phyloP scores from a whole-genome alignment of 2,797 vertebrate species.

The Varecia variegata region DNA sequence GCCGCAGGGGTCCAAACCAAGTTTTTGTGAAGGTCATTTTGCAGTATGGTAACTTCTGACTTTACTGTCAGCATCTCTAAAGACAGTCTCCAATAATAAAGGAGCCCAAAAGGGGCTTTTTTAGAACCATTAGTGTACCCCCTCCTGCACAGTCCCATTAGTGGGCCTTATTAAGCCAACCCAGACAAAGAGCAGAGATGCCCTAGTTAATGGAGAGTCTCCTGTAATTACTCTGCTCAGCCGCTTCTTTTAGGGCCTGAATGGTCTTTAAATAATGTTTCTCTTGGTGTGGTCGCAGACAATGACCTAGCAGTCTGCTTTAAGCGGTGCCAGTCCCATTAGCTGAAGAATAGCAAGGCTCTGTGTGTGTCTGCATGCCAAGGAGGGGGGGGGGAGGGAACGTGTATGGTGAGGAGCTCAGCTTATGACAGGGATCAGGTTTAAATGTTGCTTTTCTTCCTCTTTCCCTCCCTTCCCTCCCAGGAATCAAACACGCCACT shows the following conservation, averaged over 20 bases:
- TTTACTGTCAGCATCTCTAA: constrained; percentile 80
- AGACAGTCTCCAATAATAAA: constrained; percentile 80
- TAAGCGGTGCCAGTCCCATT: constrained; percentile 92
- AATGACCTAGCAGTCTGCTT: constrained; percentile 87
- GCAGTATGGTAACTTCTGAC: constrained; percentile 83
- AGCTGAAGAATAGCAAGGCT: constrained; percentile 86
- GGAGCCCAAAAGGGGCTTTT: constrained; percentile 84
- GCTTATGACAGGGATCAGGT: constrained; percentile 35
- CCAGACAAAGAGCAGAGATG: constrained; percentile 90
- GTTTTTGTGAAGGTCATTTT: constrained; percentile 82
- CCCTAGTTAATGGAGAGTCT: constrained; percentile 88
- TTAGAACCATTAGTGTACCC: constrained; percentile 87
- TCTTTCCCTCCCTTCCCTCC: neutral
- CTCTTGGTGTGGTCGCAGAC: constrained; percentile 88
- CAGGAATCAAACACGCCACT: neutral
- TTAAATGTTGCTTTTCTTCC: neutral
- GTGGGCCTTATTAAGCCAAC: constrained; percentile 87
- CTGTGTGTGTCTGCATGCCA: constrained; percentile 70
- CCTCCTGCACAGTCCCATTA: constrained; percentile 88
- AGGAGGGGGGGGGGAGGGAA: neutral
- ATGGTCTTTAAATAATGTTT: constrained; percentile 94
- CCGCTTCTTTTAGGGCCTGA: constrained; percentile 88
- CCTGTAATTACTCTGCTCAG: constrained; percentile 89
- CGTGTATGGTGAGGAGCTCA: neutral
- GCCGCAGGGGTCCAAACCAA: constrained; percentile 74